Percentiles rank a stretch among this genome's conserved stretches.
Conservation (phyloP, 2,797 vertebrate genomes). For the Phalloptychus januarius region DNA sequence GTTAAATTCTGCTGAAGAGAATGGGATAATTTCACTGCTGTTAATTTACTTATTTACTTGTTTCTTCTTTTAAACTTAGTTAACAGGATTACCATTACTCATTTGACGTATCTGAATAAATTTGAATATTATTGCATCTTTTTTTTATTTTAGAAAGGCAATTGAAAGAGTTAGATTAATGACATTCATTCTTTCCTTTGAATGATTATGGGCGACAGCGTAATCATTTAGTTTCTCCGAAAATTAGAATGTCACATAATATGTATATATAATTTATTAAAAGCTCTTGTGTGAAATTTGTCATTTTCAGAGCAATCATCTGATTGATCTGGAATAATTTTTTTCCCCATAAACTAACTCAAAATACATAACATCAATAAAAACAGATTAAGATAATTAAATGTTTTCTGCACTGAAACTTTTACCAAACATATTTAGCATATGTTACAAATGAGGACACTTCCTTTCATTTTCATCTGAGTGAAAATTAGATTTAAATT, state of each 20-base stretch:
- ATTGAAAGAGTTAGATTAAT: background rate
- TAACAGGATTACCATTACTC: background rate
- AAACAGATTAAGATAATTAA: background rate
- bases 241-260: background rate
- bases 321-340: background rate
- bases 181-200: background rate
- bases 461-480: background rate
- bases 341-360: background rate
- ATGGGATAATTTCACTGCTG: background rate
- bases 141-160: background rate
- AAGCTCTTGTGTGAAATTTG: background rate
- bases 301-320: background rate
- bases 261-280: background rate
- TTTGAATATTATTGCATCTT: background rate
- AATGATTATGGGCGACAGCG: background rate
- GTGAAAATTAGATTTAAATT: slow-evolving; percentile 31
- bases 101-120: background rate
- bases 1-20: background rate
- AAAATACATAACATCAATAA: background rate
- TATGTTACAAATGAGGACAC: background rate
- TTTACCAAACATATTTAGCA: background rate
- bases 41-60: background rate
- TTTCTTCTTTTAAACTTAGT: background rate
- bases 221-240: background rate
- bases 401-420: background rate